Evolutionary conservation across 1,140 invertebrate genomes (phyloP).

Genomic region (Chrysopa pallens): DNA sequence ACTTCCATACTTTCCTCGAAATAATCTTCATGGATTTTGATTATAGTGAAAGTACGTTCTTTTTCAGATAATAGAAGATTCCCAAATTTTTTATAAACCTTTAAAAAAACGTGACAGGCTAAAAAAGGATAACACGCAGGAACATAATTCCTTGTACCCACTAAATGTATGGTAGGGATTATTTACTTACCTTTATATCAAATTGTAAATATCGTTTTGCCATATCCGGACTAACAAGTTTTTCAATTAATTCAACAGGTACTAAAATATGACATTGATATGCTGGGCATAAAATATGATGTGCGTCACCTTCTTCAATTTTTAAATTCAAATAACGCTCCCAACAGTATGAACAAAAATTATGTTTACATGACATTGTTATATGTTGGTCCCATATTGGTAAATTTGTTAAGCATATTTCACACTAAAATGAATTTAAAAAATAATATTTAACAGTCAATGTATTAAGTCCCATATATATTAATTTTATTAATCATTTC

Average conservation of each 20-base stretch:
- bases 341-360: constrained; percentile 50
- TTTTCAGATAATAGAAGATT: too few relatives aligned
- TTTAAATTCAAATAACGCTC: constrained; percentile 45
- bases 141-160: neutral
- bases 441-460: too few relatives aligned
- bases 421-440: constrained; percentile 35
- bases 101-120: neutral
- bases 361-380: constrained; percentile 38
- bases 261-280: constrained; percentile 46
- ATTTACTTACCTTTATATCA: constrained; percentile 42
- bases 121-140: neutral
- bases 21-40: too few relatives aligned
- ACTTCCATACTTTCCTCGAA: too few relatives aligned
- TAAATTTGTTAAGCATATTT: constrained; percentile 36
- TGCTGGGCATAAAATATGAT: constrained; percentile 48
- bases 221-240: constrained; percentile 43
- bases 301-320: constrained; percentile 47
- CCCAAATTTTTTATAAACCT: neutral
- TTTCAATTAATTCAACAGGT: constrained; percentile 48
- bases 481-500: too few relatives aligned
- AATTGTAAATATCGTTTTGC: constrained; percentile 48
- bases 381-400: constrained; percentile 17
- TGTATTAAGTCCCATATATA: too few relatives aligned
- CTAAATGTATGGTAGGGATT: neutral
- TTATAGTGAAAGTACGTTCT: too few relatives aligned